Evolutionary conservation across 2,888 invertebrate species (phyloP).

Genomic region (Drosophila histrio): DNA sequence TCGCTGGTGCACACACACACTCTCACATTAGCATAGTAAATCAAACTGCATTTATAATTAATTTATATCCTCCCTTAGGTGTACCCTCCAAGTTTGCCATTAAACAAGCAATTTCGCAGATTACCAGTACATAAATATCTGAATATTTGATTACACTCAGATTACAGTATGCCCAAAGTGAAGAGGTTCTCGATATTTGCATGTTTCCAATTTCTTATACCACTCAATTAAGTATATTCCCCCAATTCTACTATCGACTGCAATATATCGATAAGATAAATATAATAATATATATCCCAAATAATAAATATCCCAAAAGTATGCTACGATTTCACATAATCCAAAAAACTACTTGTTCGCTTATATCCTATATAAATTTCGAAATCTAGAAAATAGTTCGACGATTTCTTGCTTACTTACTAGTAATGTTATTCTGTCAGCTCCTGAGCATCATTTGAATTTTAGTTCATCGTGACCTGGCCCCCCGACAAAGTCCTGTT

Average conservation of each 20-base stretch:
- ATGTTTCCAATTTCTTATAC: too few species aligned
- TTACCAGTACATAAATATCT: slow-evolving; percentile 19
- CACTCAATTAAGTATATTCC: too few species aligned
- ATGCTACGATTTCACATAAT: neutral
- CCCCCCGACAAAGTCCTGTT: slow-evolving; percentile 26
- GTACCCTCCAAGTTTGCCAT: neutral
- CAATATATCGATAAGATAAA: too few species aligned
- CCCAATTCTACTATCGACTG: too few species aligned
- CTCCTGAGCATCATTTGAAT: slow-evolving; percentile 13
- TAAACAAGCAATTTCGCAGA: slow-evolving; percentile 6
- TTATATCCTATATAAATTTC: neutral
- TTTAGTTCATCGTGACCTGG: slow-evolving; percentile 18
- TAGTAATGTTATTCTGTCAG: neutral
- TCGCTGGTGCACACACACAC: slow-evolving; percentile 11
- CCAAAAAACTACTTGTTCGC: neutral
- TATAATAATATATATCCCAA: too few species aligned
- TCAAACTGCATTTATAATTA: slow-evolving; percentile 66
- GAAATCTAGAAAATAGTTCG: neutral
- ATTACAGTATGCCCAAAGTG: neutral
- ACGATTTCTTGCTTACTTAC: too few species aligned
- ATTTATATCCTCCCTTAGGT: slow-evolving; percentile 33
- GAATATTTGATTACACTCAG: slow-evolving; percentile 6
- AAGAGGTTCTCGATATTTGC: too few species aligned
- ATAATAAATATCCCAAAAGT: neutral
- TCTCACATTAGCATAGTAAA: slow-evolving; percentile 18